phyloP scores from a whole-genome alignment of 2,797 vertebrate species.

The Tinamus major region DNA sequence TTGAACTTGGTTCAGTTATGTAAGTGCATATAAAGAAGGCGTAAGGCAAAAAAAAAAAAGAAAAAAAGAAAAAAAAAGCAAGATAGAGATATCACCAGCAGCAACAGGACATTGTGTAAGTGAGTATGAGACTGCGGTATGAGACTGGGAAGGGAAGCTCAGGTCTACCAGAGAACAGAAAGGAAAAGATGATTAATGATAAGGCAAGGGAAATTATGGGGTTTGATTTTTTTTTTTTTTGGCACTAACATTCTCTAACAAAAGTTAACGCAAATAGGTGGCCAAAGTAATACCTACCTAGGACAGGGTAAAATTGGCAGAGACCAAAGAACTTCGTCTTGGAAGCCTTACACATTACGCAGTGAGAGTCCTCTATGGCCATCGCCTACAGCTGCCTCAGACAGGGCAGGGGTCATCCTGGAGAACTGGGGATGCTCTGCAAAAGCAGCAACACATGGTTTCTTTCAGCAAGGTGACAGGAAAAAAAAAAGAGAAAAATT shows the following conservation, averaged over 20 bases:
- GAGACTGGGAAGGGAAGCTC: background rate
- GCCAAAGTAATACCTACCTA: background rate
- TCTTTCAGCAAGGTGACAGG: background rate
- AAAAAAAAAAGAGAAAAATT: background rate
- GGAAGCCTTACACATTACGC: background rate
- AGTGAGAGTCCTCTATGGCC: background rate
- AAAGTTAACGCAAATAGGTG: background rate
- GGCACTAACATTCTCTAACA: background rate
- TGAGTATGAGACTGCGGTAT: background rate
- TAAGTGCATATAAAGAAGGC: background rate
- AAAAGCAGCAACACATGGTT: background rate
- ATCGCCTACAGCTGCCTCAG: background rate
- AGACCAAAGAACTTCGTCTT: background rate
- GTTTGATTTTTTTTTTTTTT: background rate
- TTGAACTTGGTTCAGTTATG: background rate
- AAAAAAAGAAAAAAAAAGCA: background rate
- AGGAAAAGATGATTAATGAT: background rate
- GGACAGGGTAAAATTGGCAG: background rate
- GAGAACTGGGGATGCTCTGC: background rate
- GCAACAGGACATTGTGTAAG: background rate
- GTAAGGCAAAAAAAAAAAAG: background rate
- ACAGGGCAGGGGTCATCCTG: background rate
- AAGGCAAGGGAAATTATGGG: background rate
- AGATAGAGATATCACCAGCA: background rate
- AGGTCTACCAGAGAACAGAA: background rate